A percentile compares a stretch with the other conserved stretches of the same genome.
These are phyloP conservation scores for Gobiocypris rarus DNA, from an alignment of 2,113 vertebrate species.

Conservation along the genomic window DNA sequence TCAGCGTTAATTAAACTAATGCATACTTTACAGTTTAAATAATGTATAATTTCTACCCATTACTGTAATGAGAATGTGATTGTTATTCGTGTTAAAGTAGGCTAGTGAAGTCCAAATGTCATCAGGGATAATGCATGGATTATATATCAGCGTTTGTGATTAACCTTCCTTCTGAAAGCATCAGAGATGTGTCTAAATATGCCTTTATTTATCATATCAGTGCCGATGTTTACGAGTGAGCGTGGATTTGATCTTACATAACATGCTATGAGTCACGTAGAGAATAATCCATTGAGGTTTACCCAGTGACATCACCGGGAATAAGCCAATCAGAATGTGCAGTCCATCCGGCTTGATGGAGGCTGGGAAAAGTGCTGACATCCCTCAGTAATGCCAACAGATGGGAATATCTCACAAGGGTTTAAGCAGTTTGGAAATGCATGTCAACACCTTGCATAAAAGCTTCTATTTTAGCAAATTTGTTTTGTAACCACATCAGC, in stretches of 20 bases:
- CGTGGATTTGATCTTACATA: constrained; percentile 65
- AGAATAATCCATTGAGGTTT: constrained; percentile 36
- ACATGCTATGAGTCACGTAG: constrained; percentile 53
- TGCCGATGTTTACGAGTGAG: constrained; percentile 26
- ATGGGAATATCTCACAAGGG: constrained; percentile 13
- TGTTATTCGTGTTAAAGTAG: neutral
- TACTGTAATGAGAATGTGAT: neutral
- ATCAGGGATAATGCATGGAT: neutral
- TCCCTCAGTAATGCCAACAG: constrained; percentile 8
- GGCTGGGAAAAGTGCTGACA: constrained; percentile 18
- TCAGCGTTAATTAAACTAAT: neutral
- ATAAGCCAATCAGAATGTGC: constrained; percentile 28
- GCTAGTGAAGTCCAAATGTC: neutral
- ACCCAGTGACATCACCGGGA: constrained; percentile 24
- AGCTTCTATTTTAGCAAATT: neutral
- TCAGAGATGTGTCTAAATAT: neutral
- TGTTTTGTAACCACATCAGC: neutral
- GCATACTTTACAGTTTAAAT: neutral
- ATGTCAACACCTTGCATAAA: constrained; percentile 4
- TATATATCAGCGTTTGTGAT: constrained; percentile 1
- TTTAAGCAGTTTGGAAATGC: neutral
- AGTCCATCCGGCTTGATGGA: constrained; percentile 13
- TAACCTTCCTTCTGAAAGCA: neutral
- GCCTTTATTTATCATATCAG: constrained; percentile 43
- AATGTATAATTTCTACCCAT: neutral